Evolutionary conservation across 2,797 vertebrate genomes (phyloP), one percentile per base, ranked within the genome.

Genomic region (Sylvilagus floridanus): DNA sequence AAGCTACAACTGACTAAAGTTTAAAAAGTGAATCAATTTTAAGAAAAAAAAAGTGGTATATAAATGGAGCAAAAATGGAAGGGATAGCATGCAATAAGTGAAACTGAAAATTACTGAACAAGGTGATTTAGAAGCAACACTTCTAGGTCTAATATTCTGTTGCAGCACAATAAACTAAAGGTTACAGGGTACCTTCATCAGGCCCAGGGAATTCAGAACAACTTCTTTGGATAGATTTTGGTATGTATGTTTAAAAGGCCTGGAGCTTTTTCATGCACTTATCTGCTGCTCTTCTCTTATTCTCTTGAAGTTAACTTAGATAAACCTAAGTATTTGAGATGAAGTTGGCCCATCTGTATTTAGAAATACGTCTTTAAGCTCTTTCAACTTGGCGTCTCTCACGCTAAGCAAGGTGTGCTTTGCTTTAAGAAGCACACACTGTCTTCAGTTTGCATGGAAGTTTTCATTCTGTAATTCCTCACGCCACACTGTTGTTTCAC

Each of bases 51-150:
- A 72, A 93, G 17, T 35, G 21, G 5, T 86, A 90, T 78, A 32
- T 17, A 91, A 63, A 52, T n/a, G 57, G 4, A 52, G 37, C n/a
- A 91, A 93, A 94, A 95, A 60, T 52, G 30, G 30, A 79, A 22
- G 91, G 68, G n/a, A 75, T 42, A 5, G n/a, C 72, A 69, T 90
- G 19, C 42, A 92, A 85, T 78, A 32, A 78, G 50, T 42, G n/a
- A 94, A 93, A 83, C 26, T 91, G 28, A 94, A 92, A 94, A 91
- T 93, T 50, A 73, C 13, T 14, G 6, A 95, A 90, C 9, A 26
- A 54, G 30, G 77, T 86, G 24, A 95, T 26, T 95, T 92, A 62
- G 92, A 94, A 94, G 89, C 65, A 6, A 87, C 16, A 87, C 9
- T 28, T 28, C 76, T 28, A 85, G 28, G 8, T 84, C 35, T 87